Evolutionary conservation across 2,113 vertebrate species (phyloP).

Genomic region (Physeter macrocephalus): DNA sequence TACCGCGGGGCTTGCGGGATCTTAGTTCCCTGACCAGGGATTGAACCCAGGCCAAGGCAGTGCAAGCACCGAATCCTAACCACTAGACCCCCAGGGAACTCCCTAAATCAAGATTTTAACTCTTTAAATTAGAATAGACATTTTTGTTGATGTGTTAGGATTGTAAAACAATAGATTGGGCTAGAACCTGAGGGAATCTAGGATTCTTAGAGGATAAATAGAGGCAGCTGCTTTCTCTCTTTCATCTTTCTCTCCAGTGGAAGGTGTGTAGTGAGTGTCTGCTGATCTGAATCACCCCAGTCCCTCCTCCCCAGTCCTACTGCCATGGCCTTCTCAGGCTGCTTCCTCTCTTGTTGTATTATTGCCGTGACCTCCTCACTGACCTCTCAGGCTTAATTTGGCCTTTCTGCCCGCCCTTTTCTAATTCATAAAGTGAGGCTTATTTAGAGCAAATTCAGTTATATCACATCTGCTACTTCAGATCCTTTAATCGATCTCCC

Average conservation of each 20-base stretch:
- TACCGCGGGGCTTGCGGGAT: too few relatives aligned
- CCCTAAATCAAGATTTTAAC: neutral
- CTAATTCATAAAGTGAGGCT: neutral
- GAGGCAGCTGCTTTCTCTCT: neutral
- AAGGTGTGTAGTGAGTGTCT: neutral
- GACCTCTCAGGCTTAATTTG: neutral
- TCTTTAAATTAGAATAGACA: neutral
- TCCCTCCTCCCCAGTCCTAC: neutral
- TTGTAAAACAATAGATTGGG: neutral
- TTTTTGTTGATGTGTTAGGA: neutral
- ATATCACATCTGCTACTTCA: neutral
- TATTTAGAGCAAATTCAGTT: neutral
- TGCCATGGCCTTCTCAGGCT: fast-evolving
- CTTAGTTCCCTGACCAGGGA: too few relatives aligned
- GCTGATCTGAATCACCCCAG: neutral
- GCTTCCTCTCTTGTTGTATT: neutral
- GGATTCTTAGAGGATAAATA: neutral
- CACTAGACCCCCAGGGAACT: too few relatives aligned
- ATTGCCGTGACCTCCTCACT: neutral
- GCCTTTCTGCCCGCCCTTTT: neutral
- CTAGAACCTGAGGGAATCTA: neutral
- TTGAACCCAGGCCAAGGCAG: too few relatives aligned
- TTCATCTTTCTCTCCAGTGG: neutral
- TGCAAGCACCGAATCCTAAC: too few relatives aligned
- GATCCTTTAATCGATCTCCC: neutral